Percentiles rank a stretch among this genome's conserved stretches.
Evolutionary conservation across 1,140 invertebrate genomes (phyloP).

Genomic region (Heliothis virescens): DNA sequence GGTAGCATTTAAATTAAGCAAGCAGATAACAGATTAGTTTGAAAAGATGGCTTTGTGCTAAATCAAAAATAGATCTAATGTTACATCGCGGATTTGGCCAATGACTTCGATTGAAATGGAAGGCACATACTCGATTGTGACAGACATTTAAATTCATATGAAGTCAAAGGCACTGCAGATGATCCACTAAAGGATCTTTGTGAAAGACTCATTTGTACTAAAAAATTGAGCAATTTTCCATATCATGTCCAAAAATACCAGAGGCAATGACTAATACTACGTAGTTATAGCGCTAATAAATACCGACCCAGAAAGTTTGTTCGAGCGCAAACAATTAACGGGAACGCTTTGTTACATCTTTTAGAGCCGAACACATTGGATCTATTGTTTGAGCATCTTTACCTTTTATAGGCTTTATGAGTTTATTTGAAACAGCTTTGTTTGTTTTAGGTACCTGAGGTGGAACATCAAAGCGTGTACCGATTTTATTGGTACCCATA

Average conservation of each 20-base stretch:
- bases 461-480: constrained; percentile 24
- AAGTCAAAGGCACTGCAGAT: background rate
- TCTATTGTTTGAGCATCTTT: constrained; percentile 61
- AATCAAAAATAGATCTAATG: background rate
- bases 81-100: background rate
- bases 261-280: constrained; percentile 53
- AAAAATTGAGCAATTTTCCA: constrained; percentile 13
- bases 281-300: constrained; percentile 64
- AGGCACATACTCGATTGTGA: background rate
- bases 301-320: constrained; percentile 70
- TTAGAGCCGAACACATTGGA: constrained; percentile 53
- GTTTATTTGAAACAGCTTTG: constrained; percentile 55
- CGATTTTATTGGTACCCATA: constrained; percentile 28
- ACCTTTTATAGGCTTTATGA: constrained; percentile 57
- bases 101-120: constrained; percentile 5
- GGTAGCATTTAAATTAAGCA: constrained; percentile 47
- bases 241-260: constrained; percentile 43
- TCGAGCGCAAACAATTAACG: constrained; percentile 69
- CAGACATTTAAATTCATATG: background rate
- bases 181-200: background rate
- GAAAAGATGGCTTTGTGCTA: too few relatives aligned
- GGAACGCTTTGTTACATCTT: constrained; percentile 62
- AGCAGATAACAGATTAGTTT: background rate
- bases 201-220: background rate
- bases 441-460: constrained; percentile 38